A percentile compares a stretch with the other conserved stretches of the same genome.
Evolutionary conservation across 2,113 vertebrate genomes (phyloP).

Genomic region (Spermophilus dauricus): DNA sequence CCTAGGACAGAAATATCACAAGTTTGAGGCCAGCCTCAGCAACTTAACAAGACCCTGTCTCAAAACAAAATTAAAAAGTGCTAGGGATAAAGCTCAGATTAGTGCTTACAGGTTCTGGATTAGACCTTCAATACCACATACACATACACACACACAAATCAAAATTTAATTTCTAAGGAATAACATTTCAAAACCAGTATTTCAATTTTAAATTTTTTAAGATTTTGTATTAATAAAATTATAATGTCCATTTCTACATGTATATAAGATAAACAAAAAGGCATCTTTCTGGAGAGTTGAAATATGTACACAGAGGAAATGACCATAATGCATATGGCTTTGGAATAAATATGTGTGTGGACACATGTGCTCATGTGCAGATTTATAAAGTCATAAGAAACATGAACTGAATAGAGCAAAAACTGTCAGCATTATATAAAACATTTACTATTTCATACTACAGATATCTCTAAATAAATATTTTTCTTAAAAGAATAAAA

Average conservation of each 20-base stretch:
- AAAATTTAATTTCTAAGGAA: slow-evolving; percentile 7
- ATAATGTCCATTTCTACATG: neutral
- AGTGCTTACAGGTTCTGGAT: too few relatives aligned
- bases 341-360: neutral
- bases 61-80: too few relatives aligned
- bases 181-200: neutral
- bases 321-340: neutral
- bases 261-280: neutral
- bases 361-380: neutral
- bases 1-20: too few relatives aligned
- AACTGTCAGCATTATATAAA: neutral
- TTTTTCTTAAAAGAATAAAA: slow-evolving; percentile 17
- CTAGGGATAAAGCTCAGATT: too few relatives aligned
- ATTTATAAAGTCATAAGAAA: neutral
- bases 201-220: slow-evolving; percentile 38
- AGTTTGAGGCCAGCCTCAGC: too few relatives aligned
- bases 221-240: slow-evolving; percentile 5
- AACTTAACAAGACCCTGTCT: too few relatives aligned
- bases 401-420: neutral
- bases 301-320: neutral
- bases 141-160: neutral
- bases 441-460: neutral
- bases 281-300: neutral
- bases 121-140: too few relatives aligned
- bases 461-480: neutral